Conservation (phyloP, 2,797 vertebrate genomes). For the Lacerta bilineata region DNA sequence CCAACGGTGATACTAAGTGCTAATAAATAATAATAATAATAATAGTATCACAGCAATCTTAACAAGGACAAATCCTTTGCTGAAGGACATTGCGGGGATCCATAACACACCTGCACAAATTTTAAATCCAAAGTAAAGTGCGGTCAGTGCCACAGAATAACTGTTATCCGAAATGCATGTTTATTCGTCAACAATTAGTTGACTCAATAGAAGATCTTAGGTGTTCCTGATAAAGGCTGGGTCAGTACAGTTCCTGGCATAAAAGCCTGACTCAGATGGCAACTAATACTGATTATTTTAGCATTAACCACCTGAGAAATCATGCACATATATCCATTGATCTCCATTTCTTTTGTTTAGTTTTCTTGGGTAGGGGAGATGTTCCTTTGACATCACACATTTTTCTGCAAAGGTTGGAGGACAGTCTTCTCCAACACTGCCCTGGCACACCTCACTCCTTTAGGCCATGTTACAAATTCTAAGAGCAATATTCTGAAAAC, state of each 20-base stretch:
- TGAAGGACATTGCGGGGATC: background rate
- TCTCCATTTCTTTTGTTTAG: too few species aligned
- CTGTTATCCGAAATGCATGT: background rate
- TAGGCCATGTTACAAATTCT: background rate
- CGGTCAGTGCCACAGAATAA: background rate
- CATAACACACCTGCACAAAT: background rate
- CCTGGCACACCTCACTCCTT: background rate
- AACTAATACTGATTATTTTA: background rate
- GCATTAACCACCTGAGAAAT: background rate
- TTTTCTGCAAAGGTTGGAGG: background rate
- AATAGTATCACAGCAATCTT: background rate
- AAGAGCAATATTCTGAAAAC: background rate
- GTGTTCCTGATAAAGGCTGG: background rate
- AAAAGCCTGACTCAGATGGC: background rate
- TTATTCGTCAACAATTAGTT: slow-evolving; percentile 1
- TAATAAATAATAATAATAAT: too few species aligned
- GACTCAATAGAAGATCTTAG: background rate
- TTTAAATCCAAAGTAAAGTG: slow-evolving; percentile 5
- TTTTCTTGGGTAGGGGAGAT: background rate
- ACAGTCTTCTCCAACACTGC: background rate
- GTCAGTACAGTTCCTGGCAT: background rate
- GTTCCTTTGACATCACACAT: background rate
- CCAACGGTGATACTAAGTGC: background rate
- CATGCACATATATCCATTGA: background rate
- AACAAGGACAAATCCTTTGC: background rate